Evolutionary conservation across 1,140 invertebrate species (phyloP).

Genomic region (Phthorimaea operculella): DNA sequence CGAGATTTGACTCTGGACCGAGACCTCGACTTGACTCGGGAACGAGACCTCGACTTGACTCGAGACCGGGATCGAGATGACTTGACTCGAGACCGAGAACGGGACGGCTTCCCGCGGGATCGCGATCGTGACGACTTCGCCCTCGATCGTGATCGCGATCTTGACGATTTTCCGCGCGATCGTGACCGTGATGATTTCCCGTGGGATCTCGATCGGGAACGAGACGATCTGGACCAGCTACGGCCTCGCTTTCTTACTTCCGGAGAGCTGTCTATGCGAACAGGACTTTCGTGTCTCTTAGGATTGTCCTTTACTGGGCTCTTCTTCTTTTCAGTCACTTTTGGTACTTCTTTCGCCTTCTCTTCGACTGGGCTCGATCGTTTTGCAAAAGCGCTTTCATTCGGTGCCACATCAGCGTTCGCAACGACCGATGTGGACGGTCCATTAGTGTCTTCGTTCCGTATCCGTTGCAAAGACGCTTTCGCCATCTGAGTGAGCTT

Average conservation of each 20-base stretch:
- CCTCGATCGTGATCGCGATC: conserved; percentile 25
- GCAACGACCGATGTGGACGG: conserved; percentile 37
- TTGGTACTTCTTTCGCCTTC: conserved; percentile 8
- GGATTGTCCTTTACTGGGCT: conserved; percentile 27
- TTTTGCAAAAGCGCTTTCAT: background rate
- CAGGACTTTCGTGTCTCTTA: conserved; percentile 31
- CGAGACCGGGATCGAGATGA: conserved; percentile 31
- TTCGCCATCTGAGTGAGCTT: conserved; percentile 54
- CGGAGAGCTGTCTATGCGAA: conserved; percentile 39
- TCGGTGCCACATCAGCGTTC: conserved; percentile 8
- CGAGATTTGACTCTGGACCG: conserved; percentile 44
- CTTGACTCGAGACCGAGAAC: conserved; percentile 54
- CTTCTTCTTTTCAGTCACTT: conserved; percentile 21
- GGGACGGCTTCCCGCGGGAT: conserved; percentile 41
- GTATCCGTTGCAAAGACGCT: conserved; percentile 43
- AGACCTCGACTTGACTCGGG: conserved; percentile 44
- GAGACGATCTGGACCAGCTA: conserved; percentile 33
- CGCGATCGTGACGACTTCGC: conserved; percentile 44
- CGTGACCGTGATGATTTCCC: conserved; percentile 57
- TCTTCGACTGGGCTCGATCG: conserved; percentile 14
- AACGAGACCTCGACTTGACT: conserved; percentile 30
- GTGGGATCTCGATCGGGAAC: conserved; percentile 45
- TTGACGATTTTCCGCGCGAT: conserved; percentile 54
- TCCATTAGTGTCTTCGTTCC: conserved; percentile 28
- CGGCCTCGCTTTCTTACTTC: conserved; percentile 26